Percentiles rank a stretch among this genome's conserved stretches.
These are phyloP conservation scores for Vultur gryphus DNA, from an alignment of 2,797 vertebrate species.

Conservation along the genomic window DNA sequence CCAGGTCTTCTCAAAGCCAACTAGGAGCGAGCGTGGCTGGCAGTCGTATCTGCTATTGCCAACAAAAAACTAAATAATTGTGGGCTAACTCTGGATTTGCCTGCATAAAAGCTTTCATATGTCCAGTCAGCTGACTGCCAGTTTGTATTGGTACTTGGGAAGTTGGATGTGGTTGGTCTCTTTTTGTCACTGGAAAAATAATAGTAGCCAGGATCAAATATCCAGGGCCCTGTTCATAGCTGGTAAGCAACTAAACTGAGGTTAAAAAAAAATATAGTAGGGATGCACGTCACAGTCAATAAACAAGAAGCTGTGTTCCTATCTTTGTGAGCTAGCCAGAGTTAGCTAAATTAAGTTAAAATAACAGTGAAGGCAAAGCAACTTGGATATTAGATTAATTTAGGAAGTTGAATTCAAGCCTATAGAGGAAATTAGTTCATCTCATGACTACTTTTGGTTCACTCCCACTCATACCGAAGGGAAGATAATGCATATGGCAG, in stretches of 20 bases:
- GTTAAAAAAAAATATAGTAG: not conserved
- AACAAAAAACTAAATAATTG: not conserved
- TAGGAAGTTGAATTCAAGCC: not conserved
- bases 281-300: not conserved
- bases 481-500: not conserved
- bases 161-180: not conserved
- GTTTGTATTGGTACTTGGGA: not conserved
- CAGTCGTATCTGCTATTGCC: not conserved
- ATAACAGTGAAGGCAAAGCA: constrained; percentile 3
- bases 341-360: not conserved
- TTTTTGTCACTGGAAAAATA: not conserved
- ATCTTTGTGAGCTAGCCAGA: not conserved
- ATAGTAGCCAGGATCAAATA: not conserved
- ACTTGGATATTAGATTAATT: constrained; percentile 11
- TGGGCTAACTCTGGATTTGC: not conserved
- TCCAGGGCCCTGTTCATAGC: not conserved
- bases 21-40: not conserved
- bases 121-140: not conserved
- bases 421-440: constrained; percentile 13
- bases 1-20: not conserved
- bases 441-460: constrained; percentile 12
- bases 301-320: not conserved
- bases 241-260: not conserved
- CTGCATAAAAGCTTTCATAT: not conserved
- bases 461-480: not conserved